These are phyloP conservation scores for Trinorchestia longiramus DNA, from an alignment of 1,140 invertebrate species.

Conservation along the genomic window DNA sequence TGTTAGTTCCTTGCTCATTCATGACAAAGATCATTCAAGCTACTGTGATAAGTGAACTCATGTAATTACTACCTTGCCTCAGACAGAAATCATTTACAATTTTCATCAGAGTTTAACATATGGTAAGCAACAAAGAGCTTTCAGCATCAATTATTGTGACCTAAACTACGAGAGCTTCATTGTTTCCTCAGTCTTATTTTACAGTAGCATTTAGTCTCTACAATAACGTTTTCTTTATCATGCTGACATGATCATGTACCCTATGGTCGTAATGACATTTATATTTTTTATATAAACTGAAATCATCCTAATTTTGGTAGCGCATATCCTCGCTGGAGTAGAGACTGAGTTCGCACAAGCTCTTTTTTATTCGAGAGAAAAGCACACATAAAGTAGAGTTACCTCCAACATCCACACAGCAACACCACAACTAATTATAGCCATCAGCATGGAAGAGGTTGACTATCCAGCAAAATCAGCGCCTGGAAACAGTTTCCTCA, in stretches of 20 bases:
- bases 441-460: not conserved
- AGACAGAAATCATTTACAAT: too few species aligned
- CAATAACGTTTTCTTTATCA: not conserved
- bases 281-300: not conserved
- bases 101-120: too few species aligned
- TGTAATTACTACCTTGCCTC: too few species aligned
- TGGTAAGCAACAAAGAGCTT: not conserved
- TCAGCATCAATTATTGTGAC: not conserved
- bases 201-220: not conserved
- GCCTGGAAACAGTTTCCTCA: not conserved
- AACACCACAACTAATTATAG: not conserved
- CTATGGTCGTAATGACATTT: not conserved
- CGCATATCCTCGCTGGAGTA: not conserved
- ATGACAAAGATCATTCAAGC: too few species aligned
- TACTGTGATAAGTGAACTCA: too few species aligned
- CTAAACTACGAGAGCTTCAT: not conserved
- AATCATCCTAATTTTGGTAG: not conserved
- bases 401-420: not conserved
- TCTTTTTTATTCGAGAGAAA: not conserved
- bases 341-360: not conserved
- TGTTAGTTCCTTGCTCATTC: too few species aligned
- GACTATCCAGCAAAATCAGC: not conserved
- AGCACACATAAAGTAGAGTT: not conserved
- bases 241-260: not conserved
- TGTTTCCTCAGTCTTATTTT: not conserved